A percentile compares a stretch with the other conserved stretches of the same genome.
Conservation (phyloP, 2,113 vertebrate genomes). For the Pteropus alecto region DNA sequence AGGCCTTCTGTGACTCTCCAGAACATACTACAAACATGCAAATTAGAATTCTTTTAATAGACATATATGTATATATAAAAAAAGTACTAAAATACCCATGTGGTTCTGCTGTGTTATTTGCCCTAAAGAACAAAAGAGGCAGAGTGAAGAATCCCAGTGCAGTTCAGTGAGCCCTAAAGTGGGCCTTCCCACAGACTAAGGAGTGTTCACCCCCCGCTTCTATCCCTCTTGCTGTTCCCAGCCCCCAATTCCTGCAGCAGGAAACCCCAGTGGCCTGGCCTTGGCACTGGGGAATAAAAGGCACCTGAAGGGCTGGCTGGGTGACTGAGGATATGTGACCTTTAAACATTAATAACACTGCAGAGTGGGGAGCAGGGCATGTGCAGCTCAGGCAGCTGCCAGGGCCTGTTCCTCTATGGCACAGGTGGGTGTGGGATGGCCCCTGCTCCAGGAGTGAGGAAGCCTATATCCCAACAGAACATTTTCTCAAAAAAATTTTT, state of each 20-base stretch:
- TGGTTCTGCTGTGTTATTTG: slow-evolving; percentile 74
- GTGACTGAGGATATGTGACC: slow-evolving; percentile 36
- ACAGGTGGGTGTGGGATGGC: slow-evolving; percentile 32
- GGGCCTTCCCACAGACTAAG: slow-evolving; percentile 43
- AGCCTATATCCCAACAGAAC: slow-evolving; percentile 44
- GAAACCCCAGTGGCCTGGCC: slow-evolving; percentile 69
- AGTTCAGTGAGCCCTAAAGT: slow-evolving; percentile 13
- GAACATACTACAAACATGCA: slow-evolving; percentile 63
- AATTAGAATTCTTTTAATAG: slow-evolving; percentile 78
- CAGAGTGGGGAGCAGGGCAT: background rate
- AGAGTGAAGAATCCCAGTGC: slow-evolving; percentile 58
- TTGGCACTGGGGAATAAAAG: slow-evolving; percentile 66
- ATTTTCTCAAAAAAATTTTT: slow-evolving; percentile 62
- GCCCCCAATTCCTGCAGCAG: slow-evolving; percentile 71
- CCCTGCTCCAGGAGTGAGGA: background rate
- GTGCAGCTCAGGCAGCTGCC: background rate
- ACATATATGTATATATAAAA: slow-evolving; percentile 65
- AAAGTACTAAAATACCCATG: slow-evolving; percentile 78
- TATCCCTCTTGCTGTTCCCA: slow-evolving; percentile 33
- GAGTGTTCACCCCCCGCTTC: background rate
- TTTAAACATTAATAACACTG: background rate
- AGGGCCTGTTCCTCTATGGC: slow-evolving; percentile 41
- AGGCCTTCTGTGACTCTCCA: slow-evolving; percentile 1
- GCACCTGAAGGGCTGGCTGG: slow-evolving; percentile 73
- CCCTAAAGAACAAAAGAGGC: slow-evolving; percentile 61